Evolutionary conservation across 1,140 invertebrate genomes (phyloP), one percentile per base, ranked within the genome.

Genomic region (Drepana arcuata): DNA sequence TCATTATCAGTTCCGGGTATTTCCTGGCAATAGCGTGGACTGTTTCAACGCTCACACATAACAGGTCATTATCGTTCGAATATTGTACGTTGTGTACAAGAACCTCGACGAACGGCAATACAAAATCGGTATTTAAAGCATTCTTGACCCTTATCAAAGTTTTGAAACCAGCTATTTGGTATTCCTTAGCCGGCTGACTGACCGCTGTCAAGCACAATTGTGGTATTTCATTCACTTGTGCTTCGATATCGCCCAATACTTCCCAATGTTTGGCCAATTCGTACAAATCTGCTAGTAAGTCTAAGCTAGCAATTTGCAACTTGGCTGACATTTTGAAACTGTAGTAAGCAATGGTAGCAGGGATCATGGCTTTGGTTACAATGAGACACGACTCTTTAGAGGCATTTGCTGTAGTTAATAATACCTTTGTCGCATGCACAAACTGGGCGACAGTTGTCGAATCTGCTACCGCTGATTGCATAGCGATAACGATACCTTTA

Each of bases 401-500:
- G 10, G 85, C 78, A 48, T 79, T 84, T 10, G 86, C 86, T 23
- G 84, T 71, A 16, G 82, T 79, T 38, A 88, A 54, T 21, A 89
- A 62, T 12, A 89, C 59, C 70, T 82, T 83, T 28, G 80, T 53
- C 2, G 82, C 70, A 33, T 85, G 67, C 44, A 73, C 69, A 52
- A 86, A 88, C 14, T 86, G 62, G 12, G 79, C 58, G 30, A 81
- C 70, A 2, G 87, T 73, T 25, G 80, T 81, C 11, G 78, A 52
- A 29, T 78, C 64, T 32, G 80, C 86, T 31, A 88, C 43, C 34
- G 84, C 73, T 11, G 63, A 41, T 53, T 87, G 83, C 48, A 69
- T 72, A 16, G 72, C 79, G 36, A 73, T 70, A 3, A 81, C 31
- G 14, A 83, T 69, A 24, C 65, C 62, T 53, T 79, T 77, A 16